These are phyloP conservation scores for Spizaetus ornatus DNA, from an alignment of 2,113 vertebrate genomes.

Conservation along the genomic window DNA sequence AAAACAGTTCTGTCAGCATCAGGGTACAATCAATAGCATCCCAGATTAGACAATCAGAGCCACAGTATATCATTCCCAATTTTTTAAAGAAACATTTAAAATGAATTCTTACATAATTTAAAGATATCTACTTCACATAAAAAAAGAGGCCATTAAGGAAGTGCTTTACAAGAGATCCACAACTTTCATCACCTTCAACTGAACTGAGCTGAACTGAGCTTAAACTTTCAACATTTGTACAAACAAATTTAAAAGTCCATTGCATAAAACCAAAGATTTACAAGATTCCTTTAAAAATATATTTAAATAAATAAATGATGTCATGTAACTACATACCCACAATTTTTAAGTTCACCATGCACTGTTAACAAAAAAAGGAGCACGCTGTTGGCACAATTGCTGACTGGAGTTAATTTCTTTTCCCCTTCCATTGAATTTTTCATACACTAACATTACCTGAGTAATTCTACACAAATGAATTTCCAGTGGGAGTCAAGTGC, in stretches of 20 bases:
- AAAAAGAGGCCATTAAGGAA: background rate
- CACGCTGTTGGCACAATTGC: background rate
- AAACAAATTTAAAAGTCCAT: background rate
- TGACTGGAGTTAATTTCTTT: background rate
- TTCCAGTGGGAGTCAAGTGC: background rate
- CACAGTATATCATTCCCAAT: background rate
- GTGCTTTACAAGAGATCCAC: background rate
- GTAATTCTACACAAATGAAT: background rate
- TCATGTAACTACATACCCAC: background rate
- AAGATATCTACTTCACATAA: background rate
- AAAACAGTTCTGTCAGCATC: conserved; percentile 22
- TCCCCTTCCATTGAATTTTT: background rate
- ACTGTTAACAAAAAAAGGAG: background rate
- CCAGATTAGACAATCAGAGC: background rate
- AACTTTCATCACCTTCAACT: background rate
- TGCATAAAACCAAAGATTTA: background rate
- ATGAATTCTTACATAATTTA: conserved; percentile 48
- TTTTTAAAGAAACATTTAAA: background rate
- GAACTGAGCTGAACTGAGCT: background rate
- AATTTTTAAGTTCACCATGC: background rate
- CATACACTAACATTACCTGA: background rate
- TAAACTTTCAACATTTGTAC: background rate
- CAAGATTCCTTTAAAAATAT: background rate
- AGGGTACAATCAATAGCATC: conserved; percentile 36
- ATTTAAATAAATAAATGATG: background rate